phyloP scores from a whole-genome alignment of 2,797 vertebrate species.

The Distichodus sexfasciatus region DNA sequence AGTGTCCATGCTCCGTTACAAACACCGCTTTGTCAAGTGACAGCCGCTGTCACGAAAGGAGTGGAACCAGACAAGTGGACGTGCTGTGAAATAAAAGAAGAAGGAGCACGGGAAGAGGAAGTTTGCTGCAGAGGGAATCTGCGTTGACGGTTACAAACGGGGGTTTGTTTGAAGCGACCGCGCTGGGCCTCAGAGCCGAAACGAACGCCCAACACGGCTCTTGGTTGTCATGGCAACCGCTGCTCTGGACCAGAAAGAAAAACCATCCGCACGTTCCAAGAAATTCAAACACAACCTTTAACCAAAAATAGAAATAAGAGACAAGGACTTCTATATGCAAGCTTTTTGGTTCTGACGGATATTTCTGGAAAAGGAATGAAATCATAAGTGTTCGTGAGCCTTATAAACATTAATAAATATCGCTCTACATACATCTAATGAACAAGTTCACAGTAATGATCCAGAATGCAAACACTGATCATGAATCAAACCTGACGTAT shows the following conservation, averaged over 20 bases:
- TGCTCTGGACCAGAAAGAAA: conserved; percentile 53
- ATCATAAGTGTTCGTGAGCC: no score
- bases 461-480: no score
- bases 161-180: conserved; percentile 68
- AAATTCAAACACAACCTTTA: conserved; percentile 54
- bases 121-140: conserved; percentile 43
- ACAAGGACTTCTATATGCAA: no score
- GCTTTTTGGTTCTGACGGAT: no score
- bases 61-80: conserved; percentile 31
- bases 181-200: conserved; percentile 52
- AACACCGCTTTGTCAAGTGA: no score
- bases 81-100: conserved; percentile 53
- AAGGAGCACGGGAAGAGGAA: conserved; percentile 27
- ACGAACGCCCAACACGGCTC: conserved; percentile 63
- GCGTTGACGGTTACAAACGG: conserved; percentile 66
- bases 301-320: no score
- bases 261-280: conserved; percentile 58
- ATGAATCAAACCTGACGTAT: no score
- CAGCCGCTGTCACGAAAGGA: conserved; percentile 8
- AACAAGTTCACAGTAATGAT: no score
- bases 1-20: no score
- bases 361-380: no score
- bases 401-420: no score
- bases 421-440: no score
- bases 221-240: conserved; percentile 81